phyloP scores from a whole-genome alignment of 2,113 vertebrate species.

The Plecotus auritus region DNA sequence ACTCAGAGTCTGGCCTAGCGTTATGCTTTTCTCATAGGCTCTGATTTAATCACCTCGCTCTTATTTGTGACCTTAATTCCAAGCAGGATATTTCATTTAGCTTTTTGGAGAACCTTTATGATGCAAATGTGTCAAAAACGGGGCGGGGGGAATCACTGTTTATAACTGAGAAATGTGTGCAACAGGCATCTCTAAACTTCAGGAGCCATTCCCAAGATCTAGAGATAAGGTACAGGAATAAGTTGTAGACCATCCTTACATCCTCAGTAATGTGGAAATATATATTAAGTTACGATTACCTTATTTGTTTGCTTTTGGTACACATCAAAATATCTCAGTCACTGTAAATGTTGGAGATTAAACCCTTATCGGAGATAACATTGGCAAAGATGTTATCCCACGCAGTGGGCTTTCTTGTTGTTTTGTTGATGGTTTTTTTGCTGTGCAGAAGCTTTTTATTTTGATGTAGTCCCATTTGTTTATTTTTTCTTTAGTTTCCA shows the following conservation, averaged over 20 bases:
- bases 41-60: background rate
- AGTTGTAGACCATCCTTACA: background rate
- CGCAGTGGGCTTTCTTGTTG: no score
- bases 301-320: background rate
- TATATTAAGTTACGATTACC: background rate
- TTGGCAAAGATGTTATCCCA: no score
- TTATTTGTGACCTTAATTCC: background rate
- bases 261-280: background rate
- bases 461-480: no score
- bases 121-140: constrained; percentile 3
- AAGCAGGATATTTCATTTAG: background rate
- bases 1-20: background rate
- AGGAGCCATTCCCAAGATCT: background rate
- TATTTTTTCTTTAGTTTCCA: no score
- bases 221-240: background rate
- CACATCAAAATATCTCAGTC: constrained; percentile 12
- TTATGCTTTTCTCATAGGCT: background rate
- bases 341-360: background rate
- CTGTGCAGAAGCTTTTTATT: no score
- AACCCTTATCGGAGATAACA: no score
- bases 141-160: background rate
- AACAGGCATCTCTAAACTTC: background rate
- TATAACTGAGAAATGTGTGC: background rate
- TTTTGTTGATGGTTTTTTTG: no score
- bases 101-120: background rate